Conservation (phyloP, 2,888 invertebrate species). For the Leucophenga maculata region DNA sequence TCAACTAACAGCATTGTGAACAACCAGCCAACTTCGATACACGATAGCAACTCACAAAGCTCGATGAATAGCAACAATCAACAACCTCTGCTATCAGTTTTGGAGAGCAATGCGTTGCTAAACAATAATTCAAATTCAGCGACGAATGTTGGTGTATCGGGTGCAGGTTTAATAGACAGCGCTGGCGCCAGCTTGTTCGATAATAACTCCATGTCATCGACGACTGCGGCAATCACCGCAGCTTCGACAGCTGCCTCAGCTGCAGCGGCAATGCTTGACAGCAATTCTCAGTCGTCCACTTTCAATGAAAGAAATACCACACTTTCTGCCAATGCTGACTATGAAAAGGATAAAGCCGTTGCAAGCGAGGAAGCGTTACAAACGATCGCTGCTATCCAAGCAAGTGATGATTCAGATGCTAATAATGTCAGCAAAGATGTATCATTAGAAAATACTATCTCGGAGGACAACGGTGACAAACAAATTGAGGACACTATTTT, state of each 20-base stretch:
- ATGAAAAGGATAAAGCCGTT: constrained; percentile 41
- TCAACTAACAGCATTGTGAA: constrained; percentile 71
- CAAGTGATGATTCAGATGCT: constrained; percentile 15
- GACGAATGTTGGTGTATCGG: constrained; percentile 45
- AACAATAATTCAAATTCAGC: constrained; percentile 68
- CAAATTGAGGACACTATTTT: constrained; percentile 29
- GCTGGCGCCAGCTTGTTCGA: constrained; percentile 65
- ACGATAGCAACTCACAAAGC: constrained; percentile 71
- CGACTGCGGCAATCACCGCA: constrained; percentile 58
- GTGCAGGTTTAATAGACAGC: constrained; percentile 47
- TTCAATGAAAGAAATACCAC: constrained; percentile 40
- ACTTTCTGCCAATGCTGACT: constrained; percentile 43
- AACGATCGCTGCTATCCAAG: constrained; percentile 18
- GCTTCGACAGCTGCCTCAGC: constrained; percentile 60
- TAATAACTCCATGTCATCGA: constrained; percentile 68
- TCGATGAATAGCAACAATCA: constrained; percentile 69
- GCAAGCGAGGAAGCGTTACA: constrained; percentile 31
- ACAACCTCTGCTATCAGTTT: constrained; percentile 56
- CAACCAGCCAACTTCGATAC: constrained; percentile 71
- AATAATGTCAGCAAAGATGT: constrained; percentile 42
- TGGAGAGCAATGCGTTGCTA: constrained; percentile 56
- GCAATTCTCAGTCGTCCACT: constrained; percentile 66
- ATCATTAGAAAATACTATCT: constrained; percentile 14
- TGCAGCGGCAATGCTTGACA: constrained; percentile 64
- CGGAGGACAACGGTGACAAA: constrained; percentile 35